Conservation (phyloP, 2,888 invertebrate species). For the Drosophila differens region DNA sequence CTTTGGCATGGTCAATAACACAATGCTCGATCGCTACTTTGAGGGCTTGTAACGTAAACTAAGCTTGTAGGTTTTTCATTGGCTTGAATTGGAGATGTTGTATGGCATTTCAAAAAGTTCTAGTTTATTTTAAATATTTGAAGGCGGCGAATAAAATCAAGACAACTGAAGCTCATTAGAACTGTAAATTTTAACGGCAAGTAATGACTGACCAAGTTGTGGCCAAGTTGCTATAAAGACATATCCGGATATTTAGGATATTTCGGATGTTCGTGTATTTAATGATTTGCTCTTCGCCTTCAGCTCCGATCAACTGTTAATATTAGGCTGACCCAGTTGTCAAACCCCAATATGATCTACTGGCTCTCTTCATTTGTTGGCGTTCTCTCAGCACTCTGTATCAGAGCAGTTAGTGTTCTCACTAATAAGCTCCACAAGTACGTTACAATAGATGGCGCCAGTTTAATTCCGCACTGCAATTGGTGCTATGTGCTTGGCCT, state of each 20-base stretch:
- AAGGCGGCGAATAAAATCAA: not conserved
- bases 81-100: not conserved
- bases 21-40: constrained; percentile 71
- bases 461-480: not conserved
- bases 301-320: not conserved
- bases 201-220: not conserved
- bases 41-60: constrained; percentile 4
- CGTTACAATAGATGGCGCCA: not conserved
- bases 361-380: not conserved
- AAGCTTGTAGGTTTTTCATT: not conserved
- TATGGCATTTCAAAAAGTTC: not conserved
- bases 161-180: not conserved
- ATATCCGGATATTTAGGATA: too few species aligned
- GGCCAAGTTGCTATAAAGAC: not conserved
- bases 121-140: not conserved
- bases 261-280: not conserved
- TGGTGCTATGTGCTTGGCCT: not conserved
- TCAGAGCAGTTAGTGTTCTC: not conserved
- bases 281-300: not conserved
- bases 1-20: constrained; percentile 77
- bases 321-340: not conserved
- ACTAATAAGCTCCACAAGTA: not conserved
- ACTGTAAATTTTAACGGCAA: not conserved
- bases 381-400: not conserved
- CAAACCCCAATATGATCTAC: not conserved